Evolutionary conservation across 2,888 invertebrate genomes (phyloP).

Genomic region (Ectemnius continuus): DNA sequence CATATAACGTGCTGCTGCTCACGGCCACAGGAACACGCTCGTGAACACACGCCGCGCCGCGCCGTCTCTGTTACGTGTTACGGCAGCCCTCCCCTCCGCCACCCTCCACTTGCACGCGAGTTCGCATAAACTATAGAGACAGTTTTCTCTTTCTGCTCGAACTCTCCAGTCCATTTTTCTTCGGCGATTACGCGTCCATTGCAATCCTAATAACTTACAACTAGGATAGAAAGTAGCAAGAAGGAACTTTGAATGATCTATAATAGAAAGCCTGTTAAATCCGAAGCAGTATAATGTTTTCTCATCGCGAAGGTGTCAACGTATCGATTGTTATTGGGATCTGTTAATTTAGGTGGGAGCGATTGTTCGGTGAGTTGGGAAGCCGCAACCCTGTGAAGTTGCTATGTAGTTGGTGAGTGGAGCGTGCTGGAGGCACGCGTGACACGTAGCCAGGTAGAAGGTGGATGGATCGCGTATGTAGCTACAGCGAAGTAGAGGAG

Average conservation of each 20-base stretch:
- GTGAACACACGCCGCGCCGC: constrained; percentile 16
- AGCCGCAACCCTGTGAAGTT: too few relatives aligned
- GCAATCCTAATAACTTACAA: too few relatives aligned
- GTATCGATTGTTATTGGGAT: too few relatives aligned
- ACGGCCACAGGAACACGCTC: constrained; percentile 28
- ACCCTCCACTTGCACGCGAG: constrained; percentile 7
- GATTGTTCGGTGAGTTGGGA: too few relatives aligned
- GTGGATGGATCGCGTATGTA: constrained; percentile 18
- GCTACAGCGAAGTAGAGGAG: background rate
- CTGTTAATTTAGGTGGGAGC: too few relatives aligned
- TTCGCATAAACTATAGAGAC: background rate
- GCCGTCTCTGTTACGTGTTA: constrained; percentile 23
- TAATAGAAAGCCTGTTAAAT: too few relatives aligned
- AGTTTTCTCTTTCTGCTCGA: background rate
- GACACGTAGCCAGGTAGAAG: constrained; percentile 37
- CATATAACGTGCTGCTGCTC: constrained; percentile 38
- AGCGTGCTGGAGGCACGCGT: constrained; percentile 36
- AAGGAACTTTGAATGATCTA: too few relatives aligned
- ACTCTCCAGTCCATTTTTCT: background rate
- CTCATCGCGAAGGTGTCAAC: too few relatives aligned
- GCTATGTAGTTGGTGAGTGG: background rate
- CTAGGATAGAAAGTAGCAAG: too few relatives aligned
- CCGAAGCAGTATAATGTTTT: too few relatives aligned
- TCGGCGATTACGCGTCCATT: background rate
- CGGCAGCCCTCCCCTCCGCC: background rate